Evolutionary conservation across 2,113 vertebrate genomes (phyloP).

Genomic region (Gulo gulo): DNA sequence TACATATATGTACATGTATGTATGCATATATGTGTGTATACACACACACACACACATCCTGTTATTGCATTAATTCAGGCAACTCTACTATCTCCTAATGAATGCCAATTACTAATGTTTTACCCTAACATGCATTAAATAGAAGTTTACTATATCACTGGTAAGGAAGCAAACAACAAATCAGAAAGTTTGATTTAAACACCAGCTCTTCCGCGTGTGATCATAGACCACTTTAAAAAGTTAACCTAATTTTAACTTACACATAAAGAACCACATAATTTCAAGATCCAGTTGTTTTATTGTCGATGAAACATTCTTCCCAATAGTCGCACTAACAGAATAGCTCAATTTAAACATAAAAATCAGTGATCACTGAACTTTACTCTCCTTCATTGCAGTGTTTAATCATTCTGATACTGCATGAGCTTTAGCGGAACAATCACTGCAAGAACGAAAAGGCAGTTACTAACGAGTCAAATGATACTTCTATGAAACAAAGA

Average conservation of each 20-base stretch:
- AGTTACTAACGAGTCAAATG: neutral
- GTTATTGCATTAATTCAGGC: neutral
- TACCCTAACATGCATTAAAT: neutral
- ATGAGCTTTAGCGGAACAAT: neutral
- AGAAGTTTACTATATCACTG: neutral
- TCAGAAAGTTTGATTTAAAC: neutral
- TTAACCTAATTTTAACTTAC: neutral
- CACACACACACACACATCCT: no score
- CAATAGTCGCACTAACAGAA: neutral
- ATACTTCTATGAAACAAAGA: neutral
- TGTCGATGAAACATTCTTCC: neutral
- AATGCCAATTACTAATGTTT: slow-evolving; percentile 40
- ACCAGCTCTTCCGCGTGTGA: neutral
- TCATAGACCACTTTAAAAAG: neutral
- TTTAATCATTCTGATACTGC: neutral
- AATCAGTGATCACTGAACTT: neutral
- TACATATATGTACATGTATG: no score
- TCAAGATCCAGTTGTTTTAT: neutral
- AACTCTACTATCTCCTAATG: neutral
- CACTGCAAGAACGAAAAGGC: neutral
- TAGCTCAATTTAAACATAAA: neutral
- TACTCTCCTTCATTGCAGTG: neutral
- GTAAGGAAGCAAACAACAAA: slow-evolving; percentile 35
- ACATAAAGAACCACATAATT: neutral
- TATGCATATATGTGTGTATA: no score